Conservation (phyloP, 2,797 vertebrate species). For the Phrynocephalus guinanensis region DNA sequence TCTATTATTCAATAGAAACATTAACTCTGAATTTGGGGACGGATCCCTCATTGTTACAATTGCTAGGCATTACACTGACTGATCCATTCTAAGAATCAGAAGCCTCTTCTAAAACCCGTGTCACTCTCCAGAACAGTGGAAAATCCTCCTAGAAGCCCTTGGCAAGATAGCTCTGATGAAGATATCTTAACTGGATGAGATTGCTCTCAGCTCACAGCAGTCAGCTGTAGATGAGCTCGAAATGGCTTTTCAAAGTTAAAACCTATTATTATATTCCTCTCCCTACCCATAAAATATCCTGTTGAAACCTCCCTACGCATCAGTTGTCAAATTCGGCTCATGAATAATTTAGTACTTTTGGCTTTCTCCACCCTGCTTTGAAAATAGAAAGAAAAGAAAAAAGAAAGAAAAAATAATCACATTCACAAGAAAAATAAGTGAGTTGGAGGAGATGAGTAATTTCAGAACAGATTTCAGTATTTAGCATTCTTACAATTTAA, state of each 20-base stretch:
- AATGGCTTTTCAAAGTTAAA: constrained; percentile 70
- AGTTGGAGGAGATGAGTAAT: constrained; percentile 18
- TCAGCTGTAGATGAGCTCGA: constrained; percentile 62
- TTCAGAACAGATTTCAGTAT: constrained; percentile 44
- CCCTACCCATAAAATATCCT: constrained; percentile 46
- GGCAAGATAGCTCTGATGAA: constrained; percentile 58
- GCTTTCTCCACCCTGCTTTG: constrained; percentile 31
- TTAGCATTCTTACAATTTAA: constrained; percentile 11
- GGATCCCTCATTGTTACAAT: constrained; percentile 54
- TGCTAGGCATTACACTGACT: constrained; percentile 67
- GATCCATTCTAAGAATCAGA: constrained; percentile 66
- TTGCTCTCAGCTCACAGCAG: constrained; percentile 52
- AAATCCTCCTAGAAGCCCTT: constrained; percentile 51
- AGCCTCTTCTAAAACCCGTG: constrained; percentile 52
- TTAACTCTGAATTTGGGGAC: constrained; percentile 59
- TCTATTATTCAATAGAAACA: constrained; percentile 63
- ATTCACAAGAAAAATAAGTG: constrained; percentile 36
- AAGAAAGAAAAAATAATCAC: not conserved
- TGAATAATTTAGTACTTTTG: constrained; percentile 73
- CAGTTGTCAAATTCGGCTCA: constrained; percentile 65
- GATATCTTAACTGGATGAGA: constrained; percentile 40
- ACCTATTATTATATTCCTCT: constrained; percentile 60
- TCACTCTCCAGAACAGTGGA: constrained; percentile 34
- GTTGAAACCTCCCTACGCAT: constrained; percentile 63
- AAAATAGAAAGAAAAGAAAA: constrained; percentile 8